Base-by-base conservation (phyloP, 1,140 invertebrate species). In the Drosophila micromelanica region DNA sequence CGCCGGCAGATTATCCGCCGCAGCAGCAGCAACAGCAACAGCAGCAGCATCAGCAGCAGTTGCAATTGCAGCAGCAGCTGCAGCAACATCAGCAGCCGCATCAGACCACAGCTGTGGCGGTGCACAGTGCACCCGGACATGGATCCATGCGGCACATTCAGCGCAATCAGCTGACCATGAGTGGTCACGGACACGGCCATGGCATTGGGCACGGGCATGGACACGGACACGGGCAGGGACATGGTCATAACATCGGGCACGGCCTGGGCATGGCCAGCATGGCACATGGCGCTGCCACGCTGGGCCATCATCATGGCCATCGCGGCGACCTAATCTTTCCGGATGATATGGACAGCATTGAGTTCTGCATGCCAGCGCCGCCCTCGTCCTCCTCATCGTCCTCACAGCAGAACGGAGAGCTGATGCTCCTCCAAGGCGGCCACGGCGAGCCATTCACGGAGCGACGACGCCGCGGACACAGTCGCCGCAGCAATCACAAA, bases 301-400 rank as follows among this genome's bases (percentile, higher is more conserved):
- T 90, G 65, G 89, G 80, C 1, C 84, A 90, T 75, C 80, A 85
- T 56, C 81, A 80, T 32, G 49, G 52, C 1, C 78, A 80, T 56
- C 68, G 67, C 23, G 62, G 86, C 38, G 90, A 91, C 64, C 71
- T 91, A 15, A 90, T 91, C 52, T 91, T 90, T 56, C 87, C 90
- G 20, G 90, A 91, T 30, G 90, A 91, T 37, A 86, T 90, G 76
- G 90, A 91, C 54, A 91, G 87, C 74, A 91, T 91, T 56, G 90
- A 91, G 70, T 91, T 91, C 54, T 91, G 90, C 59, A 86, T 91
- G 85, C 86, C 82, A 37, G 68, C 85, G 23, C 72, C 85, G 17
- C 76, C 82, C 2, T 54, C 68, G 0, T 80, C 84, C 42, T 82
- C 81, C 35, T 79, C 80, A 5, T 67, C 71, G 2, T 73, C 76